These are phyloP conservation scores for Lordiphosa stackelbergi DNA, from an alignment of 1,140 invertebrate species.

Conservation along the genomic window DNA sequence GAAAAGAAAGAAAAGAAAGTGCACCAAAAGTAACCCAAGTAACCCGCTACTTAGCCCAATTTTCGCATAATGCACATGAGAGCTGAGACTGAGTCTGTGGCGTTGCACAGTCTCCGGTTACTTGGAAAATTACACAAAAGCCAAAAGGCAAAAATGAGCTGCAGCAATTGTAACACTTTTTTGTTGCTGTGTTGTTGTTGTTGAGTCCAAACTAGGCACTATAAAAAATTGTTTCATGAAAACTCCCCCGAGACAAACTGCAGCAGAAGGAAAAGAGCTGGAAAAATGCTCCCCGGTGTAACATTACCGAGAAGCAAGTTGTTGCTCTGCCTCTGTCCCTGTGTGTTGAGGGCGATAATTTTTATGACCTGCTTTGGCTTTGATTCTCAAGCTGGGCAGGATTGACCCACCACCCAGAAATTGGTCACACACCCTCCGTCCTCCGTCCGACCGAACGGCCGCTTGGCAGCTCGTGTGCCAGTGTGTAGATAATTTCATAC, in stretches of 20 bases:
- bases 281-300: constrained; percentile 68
- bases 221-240: constrained; percentile 22
- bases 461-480: constrained; percentile 40
- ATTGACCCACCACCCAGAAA: constrained; percentile 56
- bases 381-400: constrained; percentile 57
- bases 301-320: constrained; percentile 53
- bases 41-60: constrained; percentile 71
- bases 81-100: neutral
- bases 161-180: constrained; percentile 64
- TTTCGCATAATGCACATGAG: constrained; percentile 73
- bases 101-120: neutral
- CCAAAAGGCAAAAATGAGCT: constrained; percentile 59
- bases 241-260: constrained; percentile 59
- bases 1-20: constrained; percentile 27
- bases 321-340: neutral
- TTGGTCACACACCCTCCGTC: constrained; percentile 37
- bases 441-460: neutral
- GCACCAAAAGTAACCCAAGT: constrained; percentile 14
- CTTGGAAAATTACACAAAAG: constrained; percentile 57
- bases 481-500: constrained; percentile 70
- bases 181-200: constrained; percentile 3
- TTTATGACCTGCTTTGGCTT: constrained; percentile 65
- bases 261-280: constrained; percentile 49
- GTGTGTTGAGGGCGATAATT: constrained; percentile 65
- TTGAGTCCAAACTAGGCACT: constrained; percentile 41